Base-by-base conservation (phyloP, 2,797 vertebrate species). In the Microctenopoma steveboyesi region DNA sequence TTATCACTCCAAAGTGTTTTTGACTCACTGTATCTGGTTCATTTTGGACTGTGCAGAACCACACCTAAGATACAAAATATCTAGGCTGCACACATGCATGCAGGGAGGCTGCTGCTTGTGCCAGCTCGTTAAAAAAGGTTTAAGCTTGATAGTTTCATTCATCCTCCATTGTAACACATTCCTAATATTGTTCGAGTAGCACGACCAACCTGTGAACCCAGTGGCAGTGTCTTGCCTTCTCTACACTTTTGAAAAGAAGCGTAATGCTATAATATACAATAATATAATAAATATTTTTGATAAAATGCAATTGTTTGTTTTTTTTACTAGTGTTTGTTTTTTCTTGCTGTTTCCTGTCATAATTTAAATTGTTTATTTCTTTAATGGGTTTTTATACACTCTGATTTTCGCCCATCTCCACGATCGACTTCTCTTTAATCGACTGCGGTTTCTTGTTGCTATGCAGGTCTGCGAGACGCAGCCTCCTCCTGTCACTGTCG, bases 381-480 rank as follows among this genome's bases (percentile, higher is more conserved):
- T 61, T 7, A 7, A 0, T 27, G 2, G 5, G 11, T 30, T 58
- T 0, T 53, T 9, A 16, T n/a, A 5, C 1, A 37, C 30, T 56
- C 16, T 28, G 35, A 12, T 37, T 18, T 46, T 54, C 22, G 0
- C 22, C 12, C 7, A 48, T 3, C 14, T 45, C 10, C 12, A 0
- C 15, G 50, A 92, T 92, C 92, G 89, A 93, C 86, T 79, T 79
- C 73, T 86, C 89, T 18, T 79, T 2, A 64, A 85, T 94, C 91
- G 90, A 90, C 86, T 94, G 89, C 87, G 72, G 72, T 82, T 86
- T 90, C 91, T 93, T 94, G 93, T 94, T 94, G 93, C 92, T 91
- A 92, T 91, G 93, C 93, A 89, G 89, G 86, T 87, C 89, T 83
- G 75, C 47, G 58, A 75, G 79, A 89, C 78, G 80, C 85, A 74